These are phyloP conservation scores for Callochromis pleurospilus DNA, from an alignment of 2,113 vertebrate species.

Conservation along the genomic window DNA sequence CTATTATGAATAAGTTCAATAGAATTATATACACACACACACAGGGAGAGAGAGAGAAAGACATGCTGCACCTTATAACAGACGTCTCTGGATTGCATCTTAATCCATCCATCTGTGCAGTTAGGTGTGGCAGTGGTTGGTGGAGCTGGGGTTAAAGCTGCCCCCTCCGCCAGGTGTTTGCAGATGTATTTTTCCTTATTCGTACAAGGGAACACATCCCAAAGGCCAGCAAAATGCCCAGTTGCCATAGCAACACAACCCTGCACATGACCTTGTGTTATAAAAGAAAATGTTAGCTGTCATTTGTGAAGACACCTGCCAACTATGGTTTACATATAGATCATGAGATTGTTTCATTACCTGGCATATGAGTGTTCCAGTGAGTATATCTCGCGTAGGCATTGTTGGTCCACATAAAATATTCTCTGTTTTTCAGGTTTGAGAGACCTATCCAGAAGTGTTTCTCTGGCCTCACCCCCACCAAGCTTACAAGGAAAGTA, in stretches of 20 bases:
- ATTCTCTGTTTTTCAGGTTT: slow-evolving; percentile 72
- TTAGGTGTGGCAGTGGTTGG: slow-evolving; percentile 6
- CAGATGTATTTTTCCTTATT: slow-evolving; percentile 87
- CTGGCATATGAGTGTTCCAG: slow-evolving; percentile 78
- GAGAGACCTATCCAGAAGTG: slow-evolving; percentile 92
- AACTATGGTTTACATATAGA: neutral
- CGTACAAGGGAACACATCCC: slow-evolving; percentile 86
- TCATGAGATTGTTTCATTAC: neutral
- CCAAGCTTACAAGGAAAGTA: slow-evolving; percentile 83
- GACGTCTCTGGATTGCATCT: slow-evolving; percentile 32
- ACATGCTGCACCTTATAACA: slow-evolving; percentile 74
- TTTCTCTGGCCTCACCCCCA: slow-evolving; percentile 82
- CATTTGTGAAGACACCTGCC: fast-evolving
- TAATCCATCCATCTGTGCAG: slow-evolving; percentile 70
- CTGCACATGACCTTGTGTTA: slow-evolving; percentile 44
- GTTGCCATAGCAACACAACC: slow-evolving; percentile 90
- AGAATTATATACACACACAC: too few species aligned
- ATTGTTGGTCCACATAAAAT: slow-evolving; percentile 77
- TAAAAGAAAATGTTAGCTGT: fast-evolving
- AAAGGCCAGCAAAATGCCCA: slow-evolving; percentile 82
- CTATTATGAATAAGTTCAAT: fast-evolving
- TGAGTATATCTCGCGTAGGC: slow-evolving; percentile 78
- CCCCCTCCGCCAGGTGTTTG: slow-evolving; percentile 82
- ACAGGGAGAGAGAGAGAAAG: too few species aligned
- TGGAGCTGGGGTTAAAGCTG: slow-evolving; percentile 61